Evolutionary conservation across 92 coral and sea anemone species (phyloP).

Genomic region (Porites lobata): DNA sequence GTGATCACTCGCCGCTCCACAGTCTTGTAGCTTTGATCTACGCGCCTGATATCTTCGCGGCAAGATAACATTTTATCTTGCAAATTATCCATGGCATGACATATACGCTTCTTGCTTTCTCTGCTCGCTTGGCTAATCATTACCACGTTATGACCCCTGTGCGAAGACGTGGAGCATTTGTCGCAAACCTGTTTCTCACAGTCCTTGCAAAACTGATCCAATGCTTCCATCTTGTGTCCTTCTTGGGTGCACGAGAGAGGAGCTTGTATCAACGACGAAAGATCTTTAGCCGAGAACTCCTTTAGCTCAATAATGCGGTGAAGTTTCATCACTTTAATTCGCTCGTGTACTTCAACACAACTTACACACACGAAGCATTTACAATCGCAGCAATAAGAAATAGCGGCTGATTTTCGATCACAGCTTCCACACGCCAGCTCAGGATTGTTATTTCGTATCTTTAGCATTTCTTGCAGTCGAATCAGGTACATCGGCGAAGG

Average conservation of each 20-base stretch:
- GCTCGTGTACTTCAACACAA: constrained; percentile 77
- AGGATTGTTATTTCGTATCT: constrained; percentile 65
- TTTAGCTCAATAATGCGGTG: constrained; percentile 70
- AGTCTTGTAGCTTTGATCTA: constrained; percentile 60
- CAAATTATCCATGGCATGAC: constrained; percentile 59
- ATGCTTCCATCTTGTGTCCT: constrained; percentile 68
- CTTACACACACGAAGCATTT: constrained; percentile 79
- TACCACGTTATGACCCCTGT: constrained; percentile 61
- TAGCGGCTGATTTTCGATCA: constrained; percentile 63
- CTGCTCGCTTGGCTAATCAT: constrained; percentile 64
- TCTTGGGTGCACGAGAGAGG: constrained; percentile 69
- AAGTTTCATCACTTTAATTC: constrained; percentile 73
- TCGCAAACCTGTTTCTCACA: constrained; percentile 81
- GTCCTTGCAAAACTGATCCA: constrained; percentile 71
- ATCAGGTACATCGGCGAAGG: constrained; percentile 81
- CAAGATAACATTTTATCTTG: constrained; percentile 58
- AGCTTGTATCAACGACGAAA: constrained; percentile 72
- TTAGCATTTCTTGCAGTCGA: constrained; percentile 76
- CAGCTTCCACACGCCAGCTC: constrained; percentile 81
- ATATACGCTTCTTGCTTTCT: constrained; percentile 67
- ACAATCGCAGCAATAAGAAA: constrained; percentile 83
- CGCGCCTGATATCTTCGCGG: constrained; percentile 48
- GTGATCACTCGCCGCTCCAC: constrained; percentile 70
- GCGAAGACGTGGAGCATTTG: constrained; percentile 71
- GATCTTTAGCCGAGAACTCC: constrained; percentile 65